Percentiles rank a stretch among this genome's conserved stretches.
Conservation (phyloP, 2,797 vertebrate species). For the Micropoecilia bifurca region DNA sequence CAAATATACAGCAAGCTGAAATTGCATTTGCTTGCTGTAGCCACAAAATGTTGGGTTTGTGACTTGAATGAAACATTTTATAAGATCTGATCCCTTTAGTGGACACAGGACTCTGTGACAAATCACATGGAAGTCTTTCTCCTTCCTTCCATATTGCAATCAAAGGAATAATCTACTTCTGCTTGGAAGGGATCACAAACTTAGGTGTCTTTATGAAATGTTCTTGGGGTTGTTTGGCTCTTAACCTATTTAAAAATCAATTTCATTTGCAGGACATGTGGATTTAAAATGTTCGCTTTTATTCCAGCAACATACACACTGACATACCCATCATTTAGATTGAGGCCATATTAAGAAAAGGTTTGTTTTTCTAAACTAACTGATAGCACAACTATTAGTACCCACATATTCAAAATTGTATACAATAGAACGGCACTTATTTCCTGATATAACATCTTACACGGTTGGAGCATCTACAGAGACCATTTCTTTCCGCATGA, state of each 20-base stretch:
- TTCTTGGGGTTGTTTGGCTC: conserved; percentile 36
- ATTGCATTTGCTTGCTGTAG: conserved; percentile 1
- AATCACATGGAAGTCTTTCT: conserved; percentile 22
- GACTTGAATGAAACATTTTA: conserved; percentile 23
- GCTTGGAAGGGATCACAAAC: conserved; percentile 21
- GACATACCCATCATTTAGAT: not conserved
- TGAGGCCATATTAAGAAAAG: not conserved
- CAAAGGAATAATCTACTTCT: conserved; percentile 19
- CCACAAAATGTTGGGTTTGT: conserved; percentile 16
- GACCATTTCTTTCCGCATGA: not conserved
- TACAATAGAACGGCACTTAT: not conserved
- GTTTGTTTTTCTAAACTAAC: not conserved
- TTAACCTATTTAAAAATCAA: conserved; percentile 45
- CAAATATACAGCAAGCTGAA: conserved; percentile 14
- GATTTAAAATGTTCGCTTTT: not conserved
- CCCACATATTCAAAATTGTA: not conserved
- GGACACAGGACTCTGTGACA: conserved; percentile 27
- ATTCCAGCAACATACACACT: not conserved
- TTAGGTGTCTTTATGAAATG: conserved; percentile 30
- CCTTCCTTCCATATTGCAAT: conserved; percentile 28
- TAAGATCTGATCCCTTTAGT: conserved; percentile 23
- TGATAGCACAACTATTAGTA: not conserved
- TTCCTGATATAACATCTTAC: not conserved
- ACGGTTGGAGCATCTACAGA: not conserved
- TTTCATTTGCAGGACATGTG: conserved; percentile 19